phyloP scores from a whole-genome alignment of 2,888 invertebrate species.

The Calameuta idolon region DNA sequence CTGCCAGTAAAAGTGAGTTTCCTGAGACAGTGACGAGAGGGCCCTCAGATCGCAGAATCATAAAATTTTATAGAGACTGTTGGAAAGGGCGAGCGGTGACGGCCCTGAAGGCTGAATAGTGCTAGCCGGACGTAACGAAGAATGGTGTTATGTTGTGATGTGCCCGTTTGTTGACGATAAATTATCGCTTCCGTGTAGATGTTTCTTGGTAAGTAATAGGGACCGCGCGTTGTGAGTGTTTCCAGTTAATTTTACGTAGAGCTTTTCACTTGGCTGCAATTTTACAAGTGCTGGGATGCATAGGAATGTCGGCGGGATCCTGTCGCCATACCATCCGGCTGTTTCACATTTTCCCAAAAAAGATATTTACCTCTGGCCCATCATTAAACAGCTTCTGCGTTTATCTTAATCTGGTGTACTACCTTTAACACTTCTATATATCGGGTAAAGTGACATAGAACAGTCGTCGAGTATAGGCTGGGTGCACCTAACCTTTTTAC shows the following conservation, averaged over 20 bases:
- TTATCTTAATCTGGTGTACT: neutral
- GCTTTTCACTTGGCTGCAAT: neutral
- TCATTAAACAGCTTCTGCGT: neutral
- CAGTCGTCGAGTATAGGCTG: neutral
- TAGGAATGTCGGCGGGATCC: conserved; percentile 12
- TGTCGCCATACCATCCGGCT: conserved; percentile 23
- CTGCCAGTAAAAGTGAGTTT: neutral
- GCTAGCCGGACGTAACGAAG: conserved; percentile 22
- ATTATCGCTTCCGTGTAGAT: conserved; percentile 57
- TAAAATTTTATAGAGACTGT: neutral
- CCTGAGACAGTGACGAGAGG: neutral
- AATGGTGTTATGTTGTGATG: conserved; percentile 42
- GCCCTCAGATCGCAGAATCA: neutral
- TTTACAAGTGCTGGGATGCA: neutral
- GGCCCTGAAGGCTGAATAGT: conserved; percentile 23
- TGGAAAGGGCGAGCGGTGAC: conserved; percentile 6
- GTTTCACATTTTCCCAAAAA: conserved; percentile 7
- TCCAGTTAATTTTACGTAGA: neutral
- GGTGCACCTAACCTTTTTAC: conserved; percentile 2
- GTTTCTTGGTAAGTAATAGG: conserved; percentile 60
- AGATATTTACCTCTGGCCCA: neutral
- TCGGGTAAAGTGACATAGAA: neutral
- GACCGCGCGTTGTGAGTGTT: neutral
- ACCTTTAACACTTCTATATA: neutral
- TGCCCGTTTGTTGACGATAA: conserved; percentile 58